Evolutionary conservation across 2,113 vertebrate species (phyloP), one percentile per base, ranked within the genome.

Genomic region (Alligator mississippiensis): DNA sequence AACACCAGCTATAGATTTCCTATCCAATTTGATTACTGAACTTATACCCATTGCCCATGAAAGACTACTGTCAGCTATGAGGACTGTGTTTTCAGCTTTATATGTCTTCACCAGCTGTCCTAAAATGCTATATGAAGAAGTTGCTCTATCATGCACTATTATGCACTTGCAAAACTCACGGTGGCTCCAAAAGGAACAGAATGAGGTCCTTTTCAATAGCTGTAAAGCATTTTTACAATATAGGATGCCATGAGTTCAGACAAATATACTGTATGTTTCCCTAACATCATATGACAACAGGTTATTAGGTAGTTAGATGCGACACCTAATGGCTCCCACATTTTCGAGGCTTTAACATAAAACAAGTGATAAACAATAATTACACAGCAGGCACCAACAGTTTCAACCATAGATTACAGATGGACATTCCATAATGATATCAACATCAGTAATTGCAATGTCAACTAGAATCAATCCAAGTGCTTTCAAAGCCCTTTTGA

Each of bases 351-450:
- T 83, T 1, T 1, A 19, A 17, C 74, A 9, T 64, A 80, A 76
- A 24, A 57, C 1, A 19, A 16, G 7, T 68, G 77, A 27, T 77
- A 81, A 78, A 64, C 2, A 82, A n/a, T 74, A 47, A 18, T 64
- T 64, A 57, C 12, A n/a, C 27, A 12, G 70, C 54, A 81, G 30
- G 11, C 77, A 24, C 27, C 0, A 0, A 30, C 55, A 64, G 28
- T 34, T 83, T 1, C 0, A 9, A 24, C 22, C 24, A 74, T 19
- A 38, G 2, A 13, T 66, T 0, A 0, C 25, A 38, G 34, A 80
- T 28, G 77, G 27, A 85, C 47, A 9, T 68, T 76, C 30, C 90
- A 47, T 2, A 28, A 54, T 0, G 0, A n/a, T 6, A 12, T 9
- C 2, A 1, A 18, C 68, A 55, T 1, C 0, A 25, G 79, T 17